Evolutionary conservation across 2,113 vertebrate species (phyloP).

Genomic region (Danio rerio): DNA sequence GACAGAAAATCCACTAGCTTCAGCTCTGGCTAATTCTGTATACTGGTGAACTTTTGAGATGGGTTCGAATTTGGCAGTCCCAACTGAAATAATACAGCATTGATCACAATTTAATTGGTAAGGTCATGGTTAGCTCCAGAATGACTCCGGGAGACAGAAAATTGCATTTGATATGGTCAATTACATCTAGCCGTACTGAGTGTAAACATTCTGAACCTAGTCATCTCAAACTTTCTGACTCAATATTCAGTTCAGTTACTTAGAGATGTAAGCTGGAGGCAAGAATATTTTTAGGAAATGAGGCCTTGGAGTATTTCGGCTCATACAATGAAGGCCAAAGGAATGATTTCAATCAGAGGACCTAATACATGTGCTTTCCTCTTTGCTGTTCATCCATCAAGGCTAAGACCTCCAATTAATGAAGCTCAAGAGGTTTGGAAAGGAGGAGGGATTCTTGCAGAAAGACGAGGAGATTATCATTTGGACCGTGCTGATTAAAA

Average conservation of each 20-base stretch:
- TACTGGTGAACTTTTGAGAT: background rate
- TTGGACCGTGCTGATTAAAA: constrained; percentile 31
- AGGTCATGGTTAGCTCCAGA: background rate
- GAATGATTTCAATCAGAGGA: constrained; percentile 19
- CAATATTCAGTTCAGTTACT: background rate
- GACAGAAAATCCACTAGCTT: background rate
- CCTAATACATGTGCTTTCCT: background rate
- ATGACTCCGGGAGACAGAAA: background rate
- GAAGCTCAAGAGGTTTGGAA: constrained; percentile 21
- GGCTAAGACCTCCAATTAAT: constrained; percentile 2
- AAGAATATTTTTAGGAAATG: background rate
- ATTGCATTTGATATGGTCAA: background rate
- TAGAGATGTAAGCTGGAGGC: background rate
- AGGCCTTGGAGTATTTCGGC: constrained; percentile 15
- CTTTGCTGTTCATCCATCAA: constrained; percentile 15
- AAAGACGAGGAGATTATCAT: background rate
- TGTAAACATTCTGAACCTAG: background rate
- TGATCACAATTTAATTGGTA: constrained; percentile 1
- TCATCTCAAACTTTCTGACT: background rate
- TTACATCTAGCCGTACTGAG: background rate
- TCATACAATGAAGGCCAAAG: constrained; percentile 10
- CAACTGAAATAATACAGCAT: background rate
- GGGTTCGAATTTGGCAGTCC: background rate
- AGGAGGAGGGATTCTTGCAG: constrained; percentile 6
- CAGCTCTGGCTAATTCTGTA: background rate